Evolutionary conservation across 2,797 vertebrate genomes (phyloP), one percentile per base, ranked within the genome.

Genomic region (Meriones psammophilus): DNA sequence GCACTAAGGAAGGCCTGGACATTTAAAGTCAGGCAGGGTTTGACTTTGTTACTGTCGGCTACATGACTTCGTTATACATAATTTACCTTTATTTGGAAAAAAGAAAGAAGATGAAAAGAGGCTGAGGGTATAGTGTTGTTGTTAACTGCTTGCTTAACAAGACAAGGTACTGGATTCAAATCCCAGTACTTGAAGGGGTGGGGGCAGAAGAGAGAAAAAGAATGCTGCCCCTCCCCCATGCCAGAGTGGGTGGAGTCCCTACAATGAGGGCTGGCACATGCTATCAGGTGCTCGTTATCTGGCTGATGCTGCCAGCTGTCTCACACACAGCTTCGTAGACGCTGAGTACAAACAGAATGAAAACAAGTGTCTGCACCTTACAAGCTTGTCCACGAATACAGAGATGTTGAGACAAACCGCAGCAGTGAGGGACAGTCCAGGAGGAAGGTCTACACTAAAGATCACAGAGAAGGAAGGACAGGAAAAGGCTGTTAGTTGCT

Each of bases 301-400:
- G 89, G 17, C n/a, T 92, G 83, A 76, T 73, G 81, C 3, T 86
- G 36, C 68, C 58, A 92, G 7, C 58, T 94, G 6, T 86, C 62
- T 93, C 77, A 79, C 54, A 80, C 18, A 78, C 6, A 92, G 66
- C 80, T 93, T 92, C 93, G 56, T 83, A 92, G 88, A 94, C 73
- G 42, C 74, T 79, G 8, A 50, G 50, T 26, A 90, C 80, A 71
- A 69, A 62, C 36, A 88, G 42, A 95, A 96, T 66, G 5, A 95
- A 95, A 39, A 9, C 58, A 95, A 87, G 39, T 85, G 46, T 84
- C 66, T 95, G n/a, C 60, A 66, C 78, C 93, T 88, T 92, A 69
- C 89, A 7, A 79, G 60, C 2, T 83, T 87, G 84, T 62, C 46
- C n/a, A 96, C 33, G 42, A 50, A 95, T 64, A 93, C 36, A 93